phyloP scores from a whole-genome alignment of 2,888 invertebrate species.

The Drosophila nigricruria region DNA sequence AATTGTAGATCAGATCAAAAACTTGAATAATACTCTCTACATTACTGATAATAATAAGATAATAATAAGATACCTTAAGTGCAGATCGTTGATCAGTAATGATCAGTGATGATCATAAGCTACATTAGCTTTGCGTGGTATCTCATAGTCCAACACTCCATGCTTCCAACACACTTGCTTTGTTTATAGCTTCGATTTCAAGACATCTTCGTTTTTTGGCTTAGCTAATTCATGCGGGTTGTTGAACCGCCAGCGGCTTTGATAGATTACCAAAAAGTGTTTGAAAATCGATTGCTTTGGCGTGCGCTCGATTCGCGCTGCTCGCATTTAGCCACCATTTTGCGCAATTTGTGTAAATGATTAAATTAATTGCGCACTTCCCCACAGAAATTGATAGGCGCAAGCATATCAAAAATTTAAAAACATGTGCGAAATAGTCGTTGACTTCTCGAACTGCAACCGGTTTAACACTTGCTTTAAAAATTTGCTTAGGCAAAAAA shows the following conservation, averaged over 20 bases:
- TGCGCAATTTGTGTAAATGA: conserved; percentile 54
- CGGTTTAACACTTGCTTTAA: conserved; percentile 24
- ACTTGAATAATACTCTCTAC: not conserved
- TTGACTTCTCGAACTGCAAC: conserved; percentile 29
- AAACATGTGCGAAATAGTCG: conserved; percentile 38
- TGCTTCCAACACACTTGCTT: not conserved
- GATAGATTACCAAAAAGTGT: conserved; percentile 60
- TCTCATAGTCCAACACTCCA: not conserved
- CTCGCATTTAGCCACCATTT: conserved; percentile 56
- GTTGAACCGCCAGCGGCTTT: conserved; percentile 64
- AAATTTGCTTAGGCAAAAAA: not conserved
- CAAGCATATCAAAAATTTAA: not conserved
- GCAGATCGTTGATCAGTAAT: not conserved
- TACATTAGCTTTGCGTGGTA: not conserved
- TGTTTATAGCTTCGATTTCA: conserved; percentile 35
- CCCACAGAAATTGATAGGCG: conserved; percentile 36
- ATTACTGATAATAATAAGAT: too few species aligned
- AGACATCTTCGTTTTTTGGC: conserved; percentile 38
- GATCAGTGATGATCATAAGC: not conserved
- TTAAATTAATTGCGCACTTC: conserved; percentile 54
- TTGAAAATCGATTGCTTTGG: conserved; percentile 40
- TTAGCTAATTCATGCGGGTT: conserved; percentile 66
- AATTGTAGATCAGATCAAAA: not conserved
- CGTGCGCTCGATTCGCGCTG: conserved; percentile 52
- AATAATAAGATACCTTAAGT: not conserved